Evolutionary conservation across 2,797 vertebrate genomes (phyloP).

Genomic region (Enteromius radiatus): DNA sequence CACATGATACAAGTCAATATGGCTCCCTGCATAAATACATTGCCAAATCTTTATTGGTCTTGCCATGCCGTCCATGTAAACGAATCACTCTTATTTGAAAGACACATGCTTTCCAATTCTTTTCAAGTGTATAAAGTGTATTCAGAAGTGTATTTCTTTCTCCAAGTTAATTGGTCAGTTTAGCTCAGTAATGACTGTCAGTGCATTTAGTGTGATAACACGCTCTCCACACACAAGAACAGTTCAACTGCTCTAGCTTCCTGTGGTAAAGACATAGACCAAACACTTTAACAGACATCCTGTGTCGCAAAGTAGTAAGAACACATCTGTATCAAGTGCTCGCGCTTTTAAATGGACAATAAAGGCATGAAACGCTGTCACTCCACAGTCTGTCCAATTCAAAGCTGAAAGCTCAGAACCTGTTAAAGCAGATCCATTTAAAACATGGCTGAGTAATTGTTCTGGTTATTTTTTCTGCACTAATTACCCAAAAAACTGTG

Average conservation of each 20-base stretch:
- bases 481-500: slow-evolving; percentile 50
- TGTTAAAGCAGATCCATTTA: slow-evolving; percentile 31
- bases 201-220: not conserved
- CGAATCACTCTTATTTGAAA: not conserved
- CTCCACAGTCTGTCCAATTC: slow-evolving; percentile 23
- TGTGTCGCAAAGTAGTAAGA: slow-evolving; percentile 6
- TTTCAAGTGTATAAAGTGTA: too few relatives aligned
- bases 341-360: slow-evolving; percentile 33
- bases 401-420: slow-evolving; percentile 21
- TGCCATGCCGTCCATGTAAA: slow-evolving; percentile 15
- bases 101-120: too few relatives aligned
- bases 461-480: slow-evolving; percentile 49
- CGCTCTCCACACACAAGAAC: not conserved
- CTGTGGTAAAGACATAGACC: not conserved
- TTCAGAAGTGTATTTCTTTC: too few relatives aligned
- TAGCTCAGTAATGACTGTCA: not conserved
- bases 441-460: slow-evolving; percentile 27
- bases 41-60: slow-evolving; percentile 13
- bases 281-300: not conserved
- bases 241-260: not conserved
- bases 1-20: not conserved
- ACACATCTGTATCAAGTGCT: not conserved
- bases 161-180: not conserved
- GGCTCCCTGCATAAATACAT: not conserved
- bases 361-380: slow-evolving; percentile 52